These are phyloP conservation scores for Chaetodon trifascialis DNA, from an alignment of 2,113 vertebrate species.

Conservation along the genomic window DNA sequence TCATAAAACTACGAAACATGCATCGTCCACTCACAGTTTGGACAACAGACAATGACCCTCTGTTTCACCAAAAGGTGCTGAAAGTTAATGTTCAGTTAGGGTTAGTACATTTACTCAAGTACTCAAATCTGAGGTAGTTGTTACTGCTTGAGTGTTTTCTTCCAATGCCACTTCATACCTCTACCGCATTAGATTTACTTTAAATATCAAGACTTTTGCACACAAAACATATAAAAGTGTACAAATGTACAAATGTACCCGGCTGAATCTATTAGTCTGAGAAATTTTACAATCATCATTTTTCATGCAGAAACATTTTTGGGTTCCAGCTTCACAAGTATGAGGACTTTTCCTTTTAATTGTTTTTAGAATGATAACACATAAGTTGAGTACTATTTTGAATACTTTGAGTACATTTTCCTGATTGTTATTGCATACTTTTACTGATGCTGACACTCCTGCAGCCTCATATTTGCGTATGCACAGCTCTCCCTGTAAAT, in stretches of 20 bases:
- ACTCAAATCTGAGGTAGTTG: neutral
- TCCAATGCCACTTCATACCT: no score
- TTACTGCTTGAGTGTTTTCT: no score
- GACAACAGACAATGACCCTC: constrained; percentile 31
- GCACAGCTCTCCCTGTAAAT: neutral
- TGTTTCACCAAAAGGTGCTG: neutral
- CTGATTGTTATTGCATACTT: no score
- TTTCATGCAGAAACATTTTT: neutral
- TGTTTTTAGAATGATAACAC: no score
- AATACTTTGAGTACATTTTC: no score
- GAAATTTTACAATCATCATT: neutral
- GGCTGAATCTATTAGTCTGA: no score
- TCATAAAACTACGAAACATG: constrained; percentile 37
- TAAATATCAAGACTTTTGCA: neutral
- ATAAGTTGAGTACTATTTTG: no score
- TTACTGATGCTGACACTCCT: neutral
- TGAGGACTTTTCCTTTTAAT: neutral
- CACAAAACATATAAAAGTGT: neutral
- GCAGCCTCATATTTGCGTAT: constrained; percentile 2
- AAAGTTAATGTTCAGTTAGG: neutral
- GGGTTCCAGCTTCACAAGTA: neutral
- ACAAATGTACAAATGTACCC: neutral
- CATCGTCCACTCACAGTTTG: constrained; percentile 23
- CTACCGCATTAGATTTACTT: no score
- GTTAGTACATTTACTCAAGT: neutral